Evolutionary conservation across 1,140 invertebrate species (phyloP).

Genomic region (Sycophila sp.): DNA sequence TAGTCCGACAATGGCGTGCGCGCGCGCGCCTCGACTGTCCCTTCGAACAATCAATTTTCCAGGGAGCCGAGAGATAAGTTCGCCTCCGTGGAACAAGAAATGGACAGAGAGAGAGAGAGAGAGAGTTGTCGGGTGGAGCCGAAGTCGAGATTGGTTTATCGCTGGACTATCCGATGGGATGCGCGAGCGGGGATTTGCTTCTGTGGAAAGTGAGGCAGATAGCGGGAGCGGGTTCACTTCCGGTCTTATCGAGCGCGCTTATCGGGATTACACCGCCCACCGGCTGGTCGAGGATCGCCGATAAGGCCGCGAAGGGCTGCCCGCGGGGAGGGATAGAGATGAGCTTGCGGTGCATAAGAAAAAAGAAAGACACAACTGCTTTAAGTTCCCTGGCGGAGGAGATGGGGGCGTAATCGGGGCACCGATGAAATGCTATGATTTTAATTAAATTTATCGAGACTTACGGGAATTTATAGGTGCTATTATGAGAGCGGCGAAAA

Average conservation of each 20-base stretch:
- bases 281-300: not conserved
- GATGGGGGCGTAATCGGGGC: not conserved
- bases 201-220: not conserved
- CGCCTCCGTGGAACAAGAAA: too few relatives aligned
- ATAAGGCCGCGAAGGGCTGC: too few relatives aligned
- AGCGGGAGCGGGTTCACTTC: not conserved
- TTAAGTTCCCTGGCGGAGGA: too few relatives aligned
- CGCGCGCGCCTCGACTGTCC: too few relatives aligned
- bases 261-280: conserved; percentile 15
- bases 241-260: conserved; percentile 8
- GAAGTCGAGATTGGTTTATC: conserved; percentile 7
- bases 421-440: not conserved
- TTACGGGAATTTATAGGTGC: too few relatives aligned
- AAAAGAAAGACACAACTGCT: too few relatives aligned
- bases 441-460: not conserved
- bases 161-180: not conserved
- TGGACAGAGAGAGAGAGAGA: not conserved
- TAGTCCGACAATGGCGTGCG: not conserved
- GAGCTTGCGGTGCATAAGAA: not conserved
- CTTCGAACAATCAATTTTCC: not conserved
- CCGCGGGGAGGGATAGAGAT: not conserved
- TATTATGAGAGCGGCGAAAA: too few relatives aligned
- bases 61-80: too few relatives aligned
- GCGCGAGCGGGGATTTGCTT: too few relatives aligned
- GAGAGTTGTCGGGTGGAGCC: not conserved